Conservation (phyloP, 2,113 vertebrate genomes). For the Oxygymnocypris stewartii region DNA sequence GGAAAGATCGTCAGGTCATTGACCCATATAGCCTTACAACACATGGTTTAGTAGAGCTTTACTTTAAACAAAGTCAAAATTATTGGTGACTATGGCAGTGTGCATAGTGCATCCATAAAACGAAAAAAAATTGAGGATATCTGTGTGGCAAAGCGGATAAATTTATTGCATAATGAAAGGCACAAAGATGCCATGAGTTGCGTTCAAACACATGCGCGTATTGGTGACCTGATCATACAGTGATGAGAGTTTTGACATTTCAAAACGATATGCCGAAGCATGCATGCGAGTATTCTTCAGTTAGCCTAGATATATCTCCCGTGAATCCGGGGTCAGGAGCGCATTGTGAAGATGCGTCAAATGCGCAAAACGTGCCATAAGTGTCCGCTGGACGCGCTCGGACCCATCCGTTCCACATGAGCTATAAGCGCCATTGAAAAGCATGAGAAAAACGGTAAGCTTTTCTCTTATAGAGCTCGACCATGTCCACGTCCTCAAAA, state of each 20-base stretch:
- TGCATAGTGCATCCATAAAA: too few species aligned
- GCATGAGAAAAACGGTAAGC: conserved; percentile 68
- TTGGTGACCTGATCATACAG: not conserved
- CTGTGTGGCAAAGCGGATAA: too few species aligned
- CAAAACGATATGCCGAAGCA: not conserved
- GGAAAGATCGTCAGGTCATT: not conserved
- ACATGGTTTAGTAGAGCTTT: not conserved
- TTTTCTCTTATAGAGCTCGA: conserved; percentile 81
- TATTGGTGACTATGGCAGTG: not conserved
- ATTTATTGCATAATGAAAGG: too few species aligned
- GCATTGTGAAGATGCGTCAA: conserved; percentile 24
- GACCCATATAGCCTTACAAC: not conserved
- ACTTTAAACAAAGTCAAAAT: not conserved
- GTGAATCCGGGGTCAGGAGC: not conserved
- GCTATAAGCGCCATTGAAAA: conserved; percentile 47
- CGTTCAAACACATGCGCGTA: not conserved
- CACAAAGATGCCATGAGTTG: not conserved
- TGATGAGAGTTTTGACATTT: not conserved
- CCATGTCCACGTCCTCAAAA: conserved; percentile 99
- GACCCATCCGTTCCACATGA: conserved; percentile 17
- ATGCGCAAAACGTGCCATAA: conserved; percentile 31
- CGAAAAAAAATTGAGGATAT: too few species aligned
- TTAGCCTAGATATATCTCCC: not conserved
- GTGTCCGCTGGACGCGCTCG: not conserved
- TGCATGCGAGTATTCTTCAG: too few species aligned